A percentile compares a stretch with the other conserved stretches of the same genome.
Evolutionary conservation across 92 coral and sea anemone species (phyloP).

Genomic region (Parazoanthus darwini): DNA sequence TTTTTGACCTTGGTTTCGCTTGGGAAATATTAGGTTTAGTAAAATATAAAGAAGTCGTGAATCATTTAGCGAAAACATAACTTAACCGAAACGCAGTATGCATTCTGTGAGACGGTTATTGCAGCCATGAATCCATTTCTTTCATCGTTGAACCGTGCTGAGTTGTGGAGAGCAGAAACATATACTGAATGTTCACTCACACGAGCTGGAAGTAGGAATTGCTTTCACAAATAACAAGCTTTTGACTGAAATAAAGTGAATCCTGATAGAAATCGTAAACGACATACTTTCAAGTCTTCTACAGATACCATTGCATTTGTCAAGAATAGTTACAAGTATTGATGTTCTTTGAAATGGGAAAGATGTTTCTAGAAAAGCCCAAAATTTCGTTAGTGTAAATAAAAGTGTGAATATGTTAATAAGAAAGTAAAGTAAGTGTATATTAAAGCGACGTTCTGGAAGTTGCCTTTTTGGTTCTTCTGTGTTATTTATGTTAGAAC

Average conservation of each 20-base stretch:
- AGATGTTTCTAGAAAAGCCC: background rate
- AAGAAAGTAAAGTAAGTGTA: background rate
- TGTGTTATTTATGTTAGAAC: no score
- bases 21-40: background rate
- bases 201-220: no score
- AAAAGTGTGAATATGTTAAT: background rate
- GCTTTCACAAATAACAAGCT: no score
- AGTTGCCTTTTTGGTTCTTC: no score
- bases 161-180: background rate
- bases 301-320: no score
- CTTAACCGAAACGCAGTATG: background rate
- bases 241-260: no score
- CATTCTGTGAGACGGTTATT: background rate
- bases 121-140: background rate
- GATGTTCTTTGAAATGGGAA: background rate
- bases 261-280: no score
- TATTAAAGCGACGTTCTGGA: background rate
- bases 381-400: background rate
- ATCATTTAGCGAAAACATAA: background rate
- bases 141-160: background rate
- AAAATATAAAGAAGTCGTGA: background rate
- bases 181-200: background rate
- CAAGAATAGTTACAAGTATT: no score
- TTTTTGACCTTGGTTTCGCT: conserved; percentile 45
- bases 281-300: no score